These are phyloP conservation scores for Hesperia comma DNA, from an alignment of 2,888 invertebrate genomes.

Conservation along the genomic window DNA sequence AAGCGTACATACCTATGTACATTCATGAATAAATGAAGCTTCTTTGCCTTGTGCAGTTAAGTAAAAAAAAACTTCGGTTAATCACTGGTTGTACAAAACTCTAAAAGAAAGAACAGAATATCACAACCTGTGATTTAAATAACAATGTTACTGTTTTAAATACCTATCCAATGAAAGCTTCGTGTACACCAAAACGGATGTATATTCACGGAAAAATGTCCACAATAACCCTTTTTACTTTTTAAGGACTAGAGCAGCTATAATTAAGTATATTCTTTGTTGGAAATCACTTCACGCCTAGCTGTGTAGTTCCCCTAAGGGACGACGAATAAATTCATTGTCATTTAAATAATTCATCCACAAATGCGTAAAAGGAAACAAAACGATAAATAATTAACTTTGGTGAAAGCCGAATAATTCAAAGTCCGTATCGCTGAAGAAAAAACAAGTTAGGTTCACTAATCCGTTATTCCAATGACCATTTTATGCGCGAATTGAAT, in stretches of 20 bases:
- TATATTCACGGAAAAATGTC: not conserved
- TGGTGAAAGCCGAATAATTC: slow-evolving; percentile 38
- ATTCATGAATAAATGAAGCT: not conserved
- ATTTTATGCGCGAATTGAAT: slow-evolving; percentile 56
- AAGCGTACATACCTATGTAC: too few relatives aligned
- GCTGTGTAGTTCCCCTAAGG: not conserved
- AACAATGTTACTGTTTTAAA: slow-evolving; percentile 7
- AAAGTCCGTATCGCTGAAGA: slow-evolving; percentile 35
- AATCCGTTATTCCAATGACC: slow-evolving; percentile 54
- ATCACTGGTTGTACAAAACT: not conserved
- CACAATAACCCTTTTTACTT: slow-evolving; percentile 11
- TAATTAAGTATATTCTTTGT: slow-evolving; percentile 19
- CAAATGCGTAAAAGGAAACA: slow-evolving; percentile 39
- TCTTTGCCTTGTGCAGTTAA: too few relatives aligned
- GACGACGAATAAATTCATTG: slow-evolving; percentile 26
- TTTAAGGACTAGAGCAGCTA: slow-evolving; percentile 3
- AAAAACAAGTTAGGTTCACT: slow-evolving; percentile 49
- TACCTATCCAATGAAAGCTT: not conserved
- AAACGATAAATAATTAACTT: slow-evolving; percentile 49
- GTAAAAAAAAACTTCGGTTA: not conserved
- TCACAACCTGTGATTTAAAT: not conserved
- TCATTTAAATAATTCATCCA: slow-evolving; percentile 32
- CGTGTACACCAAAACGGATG: not conserved
- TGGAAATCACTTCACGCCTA: slow-evolving; percentile 28
- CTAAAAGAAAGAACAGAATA: not conserved